Evolutionary conservation across 2,797 vertebrate genomes (phyloP), one percentile per base, ranked within the genome.

Genomic region (Cottoperca gobio): DNA sequence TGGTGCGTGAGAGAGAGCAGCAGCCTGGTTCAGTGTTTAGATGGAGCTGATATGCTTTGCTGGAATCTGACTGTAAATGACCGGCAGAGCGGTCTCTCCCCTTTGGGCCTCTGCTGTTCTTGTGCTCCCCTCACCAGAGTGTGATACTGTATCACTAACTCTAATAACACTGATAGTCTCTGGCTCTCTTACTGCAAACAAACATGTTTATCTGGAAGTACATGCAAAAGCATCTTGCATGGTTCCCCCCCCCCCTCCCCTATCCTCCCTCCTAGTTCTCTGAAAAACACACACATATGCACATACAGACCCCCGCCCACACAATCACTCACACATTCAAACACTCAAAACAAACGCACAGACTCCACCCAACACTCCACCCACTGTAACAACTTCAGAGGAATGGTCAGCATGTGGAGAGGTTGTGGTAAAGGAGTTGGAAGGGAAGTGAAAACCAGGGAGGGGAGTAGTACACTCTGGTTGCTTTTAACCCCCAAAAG

Each of bases 381-480:
- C 91, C 87, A 80, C 87, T 88, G 82, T 79, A 91, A 87, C 88
- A 90, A 86, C 91, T 89, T 85, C 82, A 90, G 87, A 92, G 83
- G 81, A 85, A 84, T 90, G 93, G 91, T 91, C 91, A 93, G 82
- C 88, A 84, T 92, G 86, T 90, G 86, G 67, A 78, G 82, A 76
- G 74, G 62, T 72, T 88, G 86, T 86, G 88, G 89, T 87, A 33
- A 73, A 58, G 70, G 71, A 78, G 69, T 24, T 71, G 55, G 66
- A 81, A 35, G 82, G 74, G 74, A 78, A 81, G 68, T 66, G 21
- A 55, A 55, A 64, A 64, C 19, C 14, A n/a, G 57, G 70, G 45
- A 63, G 73, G 68, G 71, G 79, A 53, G 74, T 23, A 63, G 74
- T 23, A 63, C 33, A 19, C 39, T 62, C 31, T 69, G 39, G 35